Evolutionary conservation across 2,113 vertebrate species (phyloP).

Genomic region (Potamarius usumacintae): DNA sequence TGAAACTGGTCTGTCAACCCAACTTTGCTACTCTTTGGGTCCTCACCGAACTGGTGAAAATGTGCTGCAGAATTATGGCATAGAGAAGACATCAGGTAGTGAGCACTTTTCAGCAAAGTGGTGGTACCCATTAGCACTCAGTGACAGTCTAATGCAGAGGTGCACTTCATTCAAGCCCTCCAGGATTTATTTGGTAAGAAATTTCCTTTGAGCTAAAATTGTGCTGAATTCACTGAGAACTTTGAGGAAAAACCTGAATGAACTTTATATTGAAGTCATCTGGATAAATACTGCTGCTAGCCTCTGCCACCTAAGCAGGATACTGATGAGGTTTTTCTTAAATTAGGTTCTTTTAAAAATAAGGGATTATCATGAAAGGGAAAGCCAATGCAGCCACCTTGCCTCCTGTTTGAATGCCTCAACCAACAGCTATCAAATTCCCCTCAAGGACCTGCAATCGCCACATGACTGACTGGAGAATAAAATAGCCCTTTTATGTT

Average conservation of each 20-base stretch:
- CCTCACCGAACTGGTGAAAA: conserved; percentile 3
- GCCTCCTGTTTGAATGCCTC: conserved; percentile 3
- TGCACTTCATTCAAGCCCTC: neutral
- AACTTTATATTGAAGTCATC: neutral
- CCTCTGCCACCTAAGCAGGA: conserved; percentile 7
- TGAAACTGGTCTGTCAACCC: conserved; percentile 37
- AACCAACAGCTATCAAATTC: conserved; percentile 28
- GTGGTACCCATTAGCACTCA: conserved; percentile 32
- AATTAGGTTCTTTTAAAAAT: conserved; percentile 3
- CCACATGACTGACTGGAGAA: conserved; percentile 27
- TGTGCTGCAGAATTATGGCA: neutral
- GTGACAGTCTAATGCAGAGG: conserved; percentile 36
- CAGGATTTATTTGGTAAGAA: conserved; percentile 5
- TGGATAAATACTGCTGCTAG: neutral
- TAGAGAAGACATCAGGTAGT: neutral
- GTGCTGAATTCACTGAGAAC: neutral
- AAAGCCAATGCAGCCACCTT: conserved; percentile 45
- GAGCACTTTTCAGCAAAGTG: neutral
- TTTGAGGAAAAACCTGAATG: neutral
- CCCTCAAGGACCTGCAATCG: conserved; percentile 24
- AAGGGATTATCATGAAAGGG: conserved; percentile 34
- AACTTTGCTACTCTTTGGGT: conserved; percentile 1
- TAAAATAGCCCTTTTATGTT: conserved; percentile 35
- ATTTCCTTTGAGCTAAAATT: neutral
- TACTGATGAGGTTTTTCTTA: neutral